Evolutionary conservation across 2,113 vertebrate genomes (phyloP).

Genomic region (Mirza zaza): DNA sequence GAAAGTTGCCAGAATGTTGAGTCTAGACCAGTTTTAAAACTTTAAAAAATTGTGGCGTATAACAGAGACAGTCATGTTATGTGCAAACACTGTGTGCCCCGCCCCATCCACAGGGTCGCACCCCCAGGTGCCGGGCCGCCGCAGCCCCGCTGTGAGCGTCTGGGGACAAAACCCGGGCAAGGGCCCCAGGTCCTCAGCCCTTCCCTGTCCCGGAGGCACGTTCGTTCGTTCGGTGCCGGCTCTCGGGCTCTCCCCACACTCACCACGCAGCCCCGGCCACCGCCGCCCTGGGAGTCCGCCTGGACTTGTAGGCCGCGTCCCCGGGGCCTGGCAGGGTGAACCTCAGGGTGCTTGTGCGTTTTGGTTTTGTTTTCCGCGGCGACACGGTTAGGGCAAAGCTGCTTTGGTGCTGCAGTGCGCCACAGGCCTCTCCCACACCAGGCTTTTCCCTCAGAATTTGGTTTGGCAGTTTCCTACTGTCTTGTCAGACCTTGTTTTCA

Average conservation of each 20-base stretch:
- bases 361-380: neutral
- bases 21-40: neutral
- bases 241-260: too few species aligned
- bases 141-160: neutral
- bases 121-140: neutral
- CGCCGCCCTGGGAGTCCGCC: neutral
- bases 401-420: too few species aligned
- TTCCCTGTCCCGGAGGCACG: neutral
- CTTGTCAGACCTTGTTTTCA: neutral
- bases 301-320: neutral
- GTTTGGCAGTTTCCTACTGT: neutral
- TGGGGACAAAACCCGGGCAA: neutral
- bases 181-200: neutral
- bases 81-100: neutral
- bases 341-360: neutral
- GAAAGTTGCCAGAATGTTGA: neutral
- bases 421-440: neutral
- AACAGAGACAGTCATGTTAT: too few species aligned
- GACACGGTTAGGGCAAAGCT: neutral
- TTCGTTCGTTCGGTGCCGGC: neutral
- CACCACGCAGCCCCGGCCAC: neutral
- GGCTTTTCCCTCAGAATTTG: too few species aligned
- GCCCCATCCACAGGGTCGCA: neutral
- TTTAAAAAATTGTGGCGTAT: neutral
- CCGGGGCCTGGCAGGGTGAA: rapidly evolving